phyloP scores from a whole-genome alignment of 2,888 invertebrate species.

The Thymelicus sylvestris region DNA sequence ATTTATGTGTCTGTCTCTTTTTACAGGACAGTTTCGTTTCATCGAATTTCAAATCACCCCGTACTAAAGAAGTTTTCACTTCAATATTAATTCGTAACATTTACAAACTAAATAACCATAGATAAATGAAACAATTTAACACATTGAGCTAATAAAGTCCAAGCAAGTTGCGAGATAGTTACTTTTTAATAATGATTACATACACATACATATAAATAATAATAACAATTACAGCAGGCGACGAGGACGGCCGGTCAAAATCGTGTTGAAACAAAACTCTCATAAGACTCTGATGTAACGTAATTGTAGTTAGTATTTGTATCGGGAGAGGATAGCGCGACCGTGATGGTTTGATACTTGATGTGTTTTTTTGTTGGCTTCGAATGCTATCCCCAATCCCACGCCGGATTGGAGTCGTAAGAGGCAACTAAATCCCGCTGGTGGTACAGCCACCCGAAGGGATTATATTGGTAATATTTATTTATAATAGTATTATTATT shows the following conservation, averaged over 20 bases:
- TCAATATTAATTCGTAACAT: too few species aligned
- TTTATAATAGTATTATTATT: too few species aligned
- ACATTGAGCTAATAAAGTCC: neutral
- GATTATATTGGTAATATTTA: too few species aligned
- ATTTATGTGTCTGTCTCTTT: too few species aligned
- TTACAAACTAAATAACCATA: neutral
- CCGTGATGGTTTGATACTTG: neutral
- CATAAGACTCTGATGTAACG: slow-evolving; percentile 2
- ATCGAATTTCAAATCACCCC: too few species aligned
- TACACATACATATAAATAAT: neutral
- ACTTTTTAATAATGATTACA: slow-evolving; percentile 13
- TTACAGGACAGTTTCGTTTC: too few species aligned
- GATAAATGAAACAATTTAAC: neutral
- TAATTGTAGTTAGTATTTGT: slow-evolving; percentile 1
- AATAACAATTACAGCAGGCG: neutral
- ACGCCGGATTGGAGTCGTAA: neutral
- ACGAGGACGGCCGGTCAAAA: neutral
- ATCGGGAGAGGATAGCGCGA: neutral
- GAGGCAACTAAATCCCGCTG: too few species aligned
- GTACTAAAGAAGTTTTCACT: too few species aligned
- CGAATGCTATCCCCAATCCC: neutral
- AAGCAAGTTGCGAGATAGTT: neutral
- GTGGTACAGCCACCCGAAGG: too few species aligned
- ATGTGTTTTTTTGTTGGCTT: too few species aligned
- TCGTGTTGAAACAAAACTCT: slow-evolving; percentile 12